These are phyloP conservation scores for Spheniscus humboldti DNA, from an alignment of 2,797 vertebrate species.

Conservation along the genomic window DNA sequence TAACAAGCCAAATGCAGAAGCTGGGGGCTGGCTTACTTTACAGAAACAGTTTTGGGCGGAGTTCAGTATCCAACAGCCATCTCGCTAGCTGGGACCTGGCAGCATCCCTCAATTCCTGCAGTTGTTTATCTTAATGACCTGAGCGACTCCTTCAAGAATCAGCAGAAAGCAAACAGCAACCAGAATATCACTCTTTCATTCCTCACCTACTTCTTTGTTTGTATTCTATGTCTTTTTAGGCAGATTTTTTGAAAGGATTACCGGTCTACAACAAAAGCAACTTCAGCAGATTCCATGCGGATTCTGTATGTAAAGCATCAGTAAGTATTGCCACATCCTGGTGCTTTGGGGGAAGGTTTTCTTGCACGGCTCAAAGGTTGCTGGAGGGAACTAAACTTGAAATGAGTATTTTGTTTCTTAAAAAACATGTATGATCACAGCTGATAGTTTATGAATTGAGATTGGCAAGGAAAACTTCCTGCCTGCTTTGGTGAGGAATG, in stretches of 20 bases:
- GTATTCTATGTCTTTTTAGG: slow-evolving; percentile 70
- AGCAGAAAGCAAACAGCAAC: background rate
- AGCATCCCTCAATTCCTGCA: background rate
- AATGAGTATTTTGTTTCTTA: background rate
- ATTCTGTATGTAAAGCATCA: slow-evolving; percentile 95
- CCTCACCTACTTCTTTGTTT: background rate
- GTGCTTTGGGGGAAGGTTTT: background rate
- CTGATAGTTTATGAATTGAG: background rate
- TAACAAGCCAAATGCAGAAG: background rate
- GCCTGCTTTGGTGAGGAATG: background rate
- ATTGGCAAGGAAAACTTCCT: background rate
- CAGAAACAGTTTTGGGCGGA: background rate
- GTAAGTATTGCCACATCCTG: slow-evolving; percentile 73
- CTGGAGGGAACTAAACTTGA: background rate
- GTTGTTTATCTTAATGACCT: background rate
- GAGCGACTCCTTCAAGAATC: background rate
- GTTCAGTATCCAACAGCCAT: background rate
- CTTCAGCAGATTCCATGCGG: slow-evolving; percentile 94
- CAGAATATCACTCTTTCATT: accelerated
- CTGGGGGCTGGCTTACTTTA: background rate
- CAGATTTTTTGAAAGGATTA: slow-evolving; percentile 93
- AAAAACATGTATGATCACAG: background rate
- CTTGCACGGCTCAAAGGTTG: background rate
- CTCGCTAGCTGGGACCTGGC: background rate
- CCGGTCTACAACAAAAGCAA: slow-evolving; percentile 97